Evolutionary conservation across 2,888 invertebrate species (phyloP), one percentile per base, ranked within the genome.

Genomic region (Busseola fusca): DNA sequence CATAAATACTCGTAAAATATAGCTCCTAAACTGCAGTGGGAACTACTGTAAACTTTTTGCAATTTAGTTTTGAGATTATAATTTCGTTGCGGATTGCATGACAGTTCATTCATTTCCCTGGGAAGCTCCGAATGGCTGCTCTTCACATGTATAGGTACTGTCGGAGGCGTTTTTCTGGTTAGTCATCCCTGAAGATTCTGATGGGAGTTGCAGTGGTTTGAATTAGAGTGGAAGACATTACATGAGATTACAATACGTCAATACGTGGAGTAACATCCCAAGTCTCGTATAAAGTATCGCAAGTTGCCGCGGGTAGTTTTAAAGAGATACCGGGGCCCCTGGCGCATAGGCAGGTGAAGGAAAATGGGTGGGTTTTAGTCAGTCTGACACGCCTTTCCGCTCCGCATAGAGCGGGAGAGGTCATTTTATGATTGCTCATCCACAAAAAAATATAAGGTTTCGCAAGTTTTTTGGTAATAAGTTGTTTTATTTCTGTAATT

Each of bases 81-180:
- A 52, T 40, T 52, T 66, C 18, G 30, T 42, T 18, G 40, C n/a
- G 27, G 21, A 1, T 50, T 25, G 4, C 30, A 16, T 42, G 67
- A 54, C 52, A 69, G 52, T 42, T 66, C 14, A 42, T 52, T 65
- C 14, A 54, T 54, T 69, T 66, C 66, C n/a, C 50, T 40, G 12
- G 66, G 27, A 50, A 50, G 50, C 27, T 65, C 12, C n/a, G 12
- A 40, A 6, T 40, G 1, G 16, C 12, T 3, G 10, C 27, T 1
- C 7, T 40, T 40, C n/a, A 65, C 52, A 37, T n/a, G n/a, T n/a
- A n/a, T n/a, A n/a, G n/a, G n/a, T 40, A 37, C 40, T n/a, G 21
- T 18, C 14, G 21, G 21, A 18, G n/a, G 1, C 9, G 27, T 5
- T 27, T 40, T 40, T 56, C 16, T 45, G 7, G 21, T 37, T 10